These are phyloP conservation scores for Okapia johnstoni DNA, from an alignment of 2,113 vertebrate genomes.

Conservation along the genomic window DNA sequence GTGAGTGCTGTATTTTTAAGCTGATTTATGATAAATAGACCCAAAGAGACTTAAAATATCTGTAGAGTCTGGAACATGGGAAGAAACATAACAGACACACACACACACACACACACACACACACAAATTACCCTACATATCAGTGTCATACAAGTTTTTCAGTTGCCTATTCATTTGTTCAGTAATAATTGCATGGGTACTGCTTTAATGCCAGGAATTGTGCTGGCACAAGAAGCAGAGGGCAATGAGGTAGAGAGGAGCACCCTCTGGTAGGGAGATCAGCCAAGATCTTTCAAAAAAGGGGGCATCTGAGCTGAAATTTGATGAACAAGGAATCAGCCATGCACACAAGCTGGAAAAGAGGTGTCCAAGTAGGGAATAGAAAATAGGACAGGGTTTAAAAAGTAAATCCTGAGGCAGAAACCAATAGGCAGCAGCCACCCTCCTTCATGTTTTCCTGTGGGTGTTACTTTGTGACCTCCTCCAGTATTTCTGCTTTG, in stretches of 20 bases:
- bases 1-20: not conserved
- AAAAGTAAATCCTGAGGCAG: not conserved
- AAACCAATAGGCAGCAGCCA: not conserved
- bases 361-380: not conserved
- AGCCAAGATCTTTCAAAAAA: not conserved
- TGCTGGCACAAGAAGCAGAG: not conserved
- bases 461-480: not conserved
- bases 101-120: not conserved
- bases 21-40: not conserved
- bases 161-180: not conserved
- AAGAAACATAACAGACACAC: not conserved
- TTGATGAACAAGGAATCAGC: not conserved
- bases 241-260: not conserved
- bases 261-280: not conserved
- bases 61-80: not conserved
- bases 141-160: not conserved
- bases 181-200: not conserved
- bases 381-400: not conserved
- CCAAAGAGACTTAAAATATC: not conserved
- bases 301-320: not conserved
- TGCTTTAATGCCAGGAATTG: not conserved
- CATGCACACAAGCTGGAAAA: not conserved
- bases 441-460: not conserved
- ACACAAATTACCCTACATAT: not conserved
- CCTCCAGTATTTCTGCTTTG: not conserved